Base-by-base conservation (phyloP, 1,140 invertebrate genomes). In the Lethrus apterus region DNA sequence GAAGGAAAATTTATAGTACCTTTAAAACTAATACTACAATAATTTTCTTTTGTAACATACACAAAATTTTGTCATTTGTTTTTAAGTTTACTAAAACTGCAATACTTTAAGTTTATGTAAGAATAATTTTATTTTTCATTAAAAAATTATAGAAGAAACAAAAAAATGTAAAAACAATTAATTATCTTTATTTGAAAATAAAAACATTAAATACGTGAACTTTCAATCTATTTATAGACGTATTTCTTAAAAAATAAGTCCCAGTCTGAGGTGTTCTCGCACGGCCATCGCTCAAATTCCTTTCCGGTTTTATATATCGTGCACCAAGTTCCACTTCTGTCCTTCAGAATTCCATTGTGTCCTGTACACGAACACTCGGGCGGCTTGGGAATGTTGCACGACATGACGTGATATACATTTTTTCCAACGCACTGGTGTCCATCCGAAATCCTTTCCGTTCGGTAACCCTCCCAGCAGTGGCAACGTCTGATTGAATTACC, bases 311-410 rank as follows among this genome's bases (percentile, higher is more conserved):
- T 52, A 47, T 59, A 60, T 40, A 51, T 50, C 1, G 60, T 58
- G 43, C 60, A 62, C 60, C 60, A 62, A 52, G 60, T 62, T 26
- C 60, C 60, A 24, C 55, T 57, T 40, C 55, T 32, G 43, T 62
- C 60, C 35, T 62, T 62, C 34, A 62, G 36, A 26, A 62, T 59
- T 44, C 44, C 59, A 50, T 54, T 62, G 24, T 48, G 50, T 38
- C 60, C 60, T 8, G 58, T 55, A 52, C 60, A 62, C 48, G 51
- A 29, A 33, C 60, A 62, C 49, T 55, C 56, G 13, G 60, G 60
- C 15, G 55, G 24, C 44, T 52, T 51, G 11, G 53, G 51, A 50
- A 60, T 57, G 34, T 62, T 60, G 43, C 60, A 62, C 15, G 60
- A 57, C 60, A 62, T 62, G 18, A 60, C 53, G 41, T 62, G 60